Percentiles rank a stretch among this genome's conserved stretches.
These are phyloP conservation scores for Acanthosepion esculentum DNA, from an alignment of 2,888 invertebrate species.

Conservation along the genomic window DNA sequence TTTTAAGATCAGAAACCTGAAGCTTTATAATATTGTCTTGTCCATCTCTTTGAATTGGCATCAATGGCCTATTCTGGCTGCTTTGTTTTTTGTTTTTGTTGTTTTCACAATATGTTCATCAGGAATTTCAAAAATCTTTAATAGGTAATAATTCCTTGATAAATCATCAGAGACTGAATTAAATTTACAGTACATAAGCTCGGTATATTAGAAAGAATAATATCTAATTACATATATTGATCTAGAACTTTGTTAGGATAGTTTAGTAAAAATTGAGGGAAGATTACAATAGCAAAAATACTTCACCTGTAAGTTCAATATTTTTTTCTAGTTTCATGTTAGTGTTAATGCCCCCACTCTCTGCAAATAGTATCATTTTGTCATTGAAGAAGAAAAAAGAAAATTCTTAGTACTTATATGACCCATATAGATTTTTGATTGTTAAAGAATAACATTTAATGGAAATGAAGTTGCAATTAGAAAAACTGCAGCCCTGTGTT, in stretches of 20 bases:
- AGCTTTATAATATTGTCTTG: neutral
- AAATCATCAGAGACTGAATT: neutral
- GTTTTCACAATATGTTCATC: neutral
- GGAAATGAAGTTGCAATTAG: neutral
- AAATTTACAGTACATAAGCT: neutral
- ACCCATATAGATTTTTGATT: neutral
- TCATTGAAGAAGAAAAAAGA: neutral
- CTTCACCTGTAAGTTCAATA: neutral
- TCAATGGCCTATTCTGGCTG: slow-evolving; percentile 6
- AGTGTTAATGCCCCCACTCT: neutral
- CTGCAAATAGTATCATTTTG: neutral
- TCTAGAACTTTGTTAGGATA: neutral
- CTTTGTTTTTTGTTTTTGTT: neutral
- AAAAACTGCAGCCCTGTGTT: neutral
- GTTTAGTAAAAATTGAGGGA: neutral
- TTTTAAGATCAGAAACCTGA: neutral
- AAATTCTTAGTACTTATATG: neutral
- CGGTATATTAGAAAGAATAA: neutral
- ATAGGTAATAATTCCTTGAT: neutral
- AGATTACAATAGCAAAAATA: neutral
- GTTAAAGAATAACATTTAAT: neutral
- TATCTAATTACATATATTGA: neutral
- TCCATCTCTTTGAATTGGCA: slow-evolving; percentile 5
- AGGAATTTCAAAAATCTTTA: neutral
- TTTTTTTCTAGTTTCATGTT: neutral